Evolutionary conservation across 2,113 vertebrate species (phyloP).

Genomic region (Castor canadensis): DNA sequence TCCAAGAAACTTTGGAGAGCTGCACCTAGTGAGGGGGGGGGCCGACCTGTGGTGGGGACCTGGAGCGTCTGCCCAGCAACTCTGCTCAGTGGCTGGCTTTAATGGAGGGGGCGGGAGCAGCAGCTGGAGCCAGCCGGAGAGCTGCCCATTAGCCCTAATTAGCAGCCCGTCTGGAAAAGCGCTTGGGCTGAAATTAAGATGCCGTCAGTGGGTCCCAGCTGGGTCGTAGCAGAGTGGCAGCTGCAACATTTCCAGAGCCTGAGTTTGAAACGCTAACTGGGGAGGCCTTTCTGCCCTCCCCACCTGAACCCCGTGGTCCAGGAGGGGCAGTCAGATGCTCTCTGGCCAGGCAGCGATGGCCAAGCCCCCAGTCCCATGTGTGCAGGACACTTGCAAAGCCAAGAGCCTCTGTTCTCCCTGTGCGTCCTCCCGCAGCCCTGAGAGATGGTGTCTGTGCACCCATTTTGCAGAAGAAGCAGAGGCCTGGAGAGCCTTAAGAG

Average conservation of each 20-base stretch:
- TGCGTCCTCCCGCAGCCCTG: background rate
- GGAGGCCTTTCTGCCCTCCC: background rate
- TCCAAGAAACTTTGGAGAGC: background rate
- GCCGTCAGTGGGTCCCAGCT: constrained; percentile 82
- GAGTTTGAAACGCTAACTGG: constrained; percentile 52
- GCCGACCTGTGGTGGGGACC: background rate
- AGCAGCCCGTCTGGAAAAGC: constrained; percentile 83
- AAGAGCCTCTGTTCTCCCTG: rapidly evolving
- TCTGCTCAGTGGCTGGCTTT: constrained; percentile 30
- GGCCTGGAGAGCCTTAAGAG: background rate
- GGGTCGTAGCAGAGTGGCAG: constrained; percentile 80
- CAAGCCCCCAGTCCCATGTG: rapidly evolving
- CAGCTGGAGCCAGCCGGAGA: constrained; percentile 63
- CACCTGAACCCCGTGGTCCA: background rate
- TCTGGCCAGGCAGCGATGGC: background rate
- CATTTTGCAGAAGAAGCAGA: background rate
- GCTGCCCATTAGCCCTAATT: constrained; percentile 83
- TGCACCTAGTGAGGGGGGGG: no score
- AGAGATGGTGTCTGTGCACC: background rate
- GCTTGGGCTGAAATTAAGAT: constrained; percentile 81
- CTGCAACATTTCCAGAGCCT: constrained; percentile 76
- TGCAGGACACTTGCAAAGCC: background rate
- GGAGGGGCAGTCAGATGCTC: background rate
- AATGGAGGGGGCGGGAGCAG: background rate
- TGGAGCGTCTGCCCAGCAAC: background rate